Conservation (phyloP, 2,888 invertebrate species). For the Nomada flava region DNA sequence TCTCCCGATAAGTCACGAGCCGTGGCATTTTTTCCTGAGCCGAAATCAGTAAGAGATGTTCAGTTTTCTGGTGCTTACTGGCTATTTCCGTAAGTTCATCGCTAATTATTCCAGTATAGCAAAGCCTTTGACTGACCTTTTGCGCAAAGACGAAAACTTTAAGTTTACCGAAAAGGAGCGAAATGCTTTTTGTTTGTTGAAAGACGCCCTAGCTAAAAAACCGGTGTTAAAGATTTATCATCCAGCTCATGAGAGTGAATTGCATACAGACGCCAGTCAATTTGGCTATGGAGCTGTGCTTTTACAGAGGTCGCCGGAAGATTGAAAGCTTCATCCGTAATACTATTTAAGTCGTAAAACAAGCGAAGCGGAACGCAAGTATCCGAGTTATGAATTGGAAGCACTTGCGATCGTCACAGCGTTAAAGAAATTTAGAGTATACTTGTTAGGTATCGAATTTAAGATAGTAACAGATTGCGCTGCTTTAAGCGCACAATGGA, state of each 20-base stretch:
- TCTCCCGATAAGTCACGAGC: constrained; percentile 1
- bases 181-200: background rate
- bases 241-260: background rate
- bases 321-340: background rate
- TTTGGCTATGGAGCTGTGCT: constrained; percentile 11
- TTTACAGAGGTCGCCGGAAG: background rate
- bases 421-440: background rate
- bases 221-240: constrained; percentile 3
- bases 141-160: background rate
- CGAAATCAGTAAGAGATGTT: background rate
- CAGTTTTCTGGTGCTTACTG: constrained; percentile 14
- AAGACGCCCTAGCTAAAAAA: background rate
- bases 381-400: constrained; percentile 15
- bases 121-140: constrained; percentile 4
- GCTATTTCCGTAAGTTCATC: constrained; percentile 7
- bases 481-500: constrained; percentile 29
- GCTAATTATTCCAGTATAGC: background rate
- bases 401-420: constrained; percentile 6
- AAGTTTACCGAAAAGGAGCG: no score
- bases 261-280: background rate
- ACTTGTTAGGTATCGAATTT: background rate
- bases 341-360: constrained; percentile 20
- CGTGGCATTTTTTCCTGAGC: constrained; percentile 6
- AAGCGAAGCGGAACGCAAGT: background rate
- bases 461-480: background rate